These are phyloP conservation scores for Imbricaverruca yamaguchii DNA, from an alignment of 2,888 invertebrate species.

Conservation along the genomic window DNA sequence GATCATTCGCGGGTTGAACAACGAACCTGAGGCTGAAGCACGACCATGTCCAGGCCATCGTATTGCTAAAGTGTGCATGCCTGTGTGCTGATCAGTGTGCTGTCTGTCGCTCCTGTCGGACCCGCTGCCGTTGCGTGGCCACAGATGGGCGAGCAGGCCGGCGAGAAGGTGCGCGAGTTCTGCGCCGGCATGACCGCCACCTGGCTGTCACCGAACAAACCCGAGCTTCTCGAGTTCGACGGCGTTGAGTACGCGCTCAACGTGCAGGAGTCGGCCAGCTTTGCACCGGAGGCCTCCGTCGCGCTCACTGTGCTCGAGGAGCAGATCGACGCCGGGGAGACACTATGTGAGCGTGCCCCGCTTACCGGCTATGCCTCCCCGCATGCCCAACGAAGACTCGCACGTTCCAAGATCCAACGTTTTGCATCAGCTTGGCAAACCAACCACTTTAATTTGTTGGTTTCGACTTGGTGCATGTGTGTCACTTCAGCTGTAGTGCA, in stretches of 20 bases:
- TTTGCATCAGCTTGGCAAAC: too few species aligned
- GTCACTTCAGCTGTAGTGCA: too few species aligned
- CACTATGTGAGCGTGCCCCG: background rate
- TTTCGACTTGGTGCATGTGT: too few species aligned
- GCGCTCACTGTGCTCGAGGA: background rate
- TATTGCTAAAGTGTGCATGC: too few species aligned
- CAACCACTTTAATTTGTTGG: too few species aligned
- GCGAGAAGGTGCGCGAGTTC: background rate
- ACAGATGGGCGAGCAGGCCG: constrained; percentile 3
- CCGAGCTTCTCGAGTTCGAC: background rate
- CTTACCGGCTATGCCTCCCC: too few species aligned
- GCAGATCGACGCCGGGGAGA: background rate
- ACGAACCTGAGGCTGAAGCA: too few species aligned
- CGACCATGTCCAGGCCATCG: too few species aligned
- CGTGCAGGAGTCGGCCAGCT: background rate
- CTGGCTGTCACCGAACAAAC: background rate
- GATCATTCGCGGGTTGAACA: too few species aligned
- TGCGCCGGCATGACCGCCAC: background rate
- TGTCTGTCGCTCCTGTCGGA: background rate
- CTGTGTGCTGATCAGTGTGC: background rate
- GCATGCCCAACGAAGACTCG: too few species aligned
- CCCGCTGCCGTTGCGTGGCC: background rate
- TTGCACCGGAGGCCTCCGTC: too few species aligned
- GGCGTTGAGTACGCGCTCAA: background rate
- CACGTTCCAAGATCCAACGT: too few species aligned